Evolutionary conservation across 2,113 vertebrate genomes (phyloP).

Genomic region (Tetraodon nigroviridis): DNA sequence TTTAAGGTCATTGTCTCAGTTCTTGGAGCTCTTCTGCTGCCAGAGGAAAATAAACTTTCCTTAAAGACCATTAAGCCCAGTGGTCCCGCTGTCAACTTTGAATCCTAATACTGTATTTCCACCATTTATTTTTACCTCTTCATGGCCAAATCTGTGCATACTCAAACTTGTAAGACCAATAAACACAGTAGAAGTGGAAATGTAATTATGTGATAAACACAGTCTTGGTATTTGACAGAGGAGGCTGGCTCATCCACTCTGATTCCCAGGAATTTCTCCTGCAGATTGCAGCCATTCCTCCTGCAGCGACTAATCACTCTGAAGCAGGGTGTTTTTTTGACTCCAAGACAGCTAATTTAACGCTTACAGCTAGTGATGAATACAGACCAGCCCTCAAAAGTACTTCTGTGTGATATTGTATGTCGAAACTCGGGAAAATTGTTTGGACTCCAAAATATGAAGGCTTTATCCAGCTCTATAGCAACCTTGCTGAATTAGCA

Average conservation of each 20-base stretch:
- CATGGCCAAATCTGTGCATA: slow-evolving; percentile 38
- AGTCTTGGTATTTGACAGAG: slow-evolving; percentile 45
- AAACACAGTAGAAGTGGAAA: slow-evolving; percentile 54
- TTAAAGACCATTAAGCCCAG: slow-evolving; percentile 1
- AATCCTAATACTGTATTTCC: slow-evolving; percentile 32
- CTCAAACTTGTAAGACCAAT: slow-evolving; percentile 45
- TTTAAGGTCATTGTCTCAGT: slow-evolving; percentile 6
- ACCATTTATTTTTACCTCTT: slow-evolving; percentile 18
- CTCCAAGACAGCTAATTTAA: slow-evolving; percentile 44
- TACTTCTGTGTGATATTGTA: slow-evolving; percentile 11
- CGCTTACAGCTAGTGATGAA: slow-evolving; percentile 27
- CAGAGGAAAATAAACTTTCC: slow-evolving; percentile 2
- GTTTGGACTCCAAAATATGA: too few relatives aligned
- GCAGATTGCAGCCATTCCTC: slow-evolving; percentile 58
- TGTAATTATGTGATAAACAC: slow-evolving; percentile 62
- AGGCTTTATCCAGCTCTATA: too few relatives aligned
- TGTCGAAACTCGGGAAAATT: neutral
- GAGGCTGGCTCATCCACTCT: slow-evolving; percentile 37
- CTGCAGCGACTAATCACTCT: slow-evolving; percentile 43
- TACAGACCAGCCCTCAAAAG: slow-evolving; percentile 25
- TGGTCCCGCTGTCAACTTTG: slow-evolving; percentile 3
- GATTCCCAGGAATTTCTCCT: slow-evolving; percentile 49
- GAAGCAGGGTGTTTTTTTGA: slow-evolving; percentile 33
- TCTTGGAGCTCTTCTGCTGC: neutral
- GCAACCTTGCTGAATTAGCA: too few relatives aligned